Evolutionary conservation across 37 sponge, comb jelly and placozoan species (phyloP).

Genomic region (Geodia barretti): DNA sequence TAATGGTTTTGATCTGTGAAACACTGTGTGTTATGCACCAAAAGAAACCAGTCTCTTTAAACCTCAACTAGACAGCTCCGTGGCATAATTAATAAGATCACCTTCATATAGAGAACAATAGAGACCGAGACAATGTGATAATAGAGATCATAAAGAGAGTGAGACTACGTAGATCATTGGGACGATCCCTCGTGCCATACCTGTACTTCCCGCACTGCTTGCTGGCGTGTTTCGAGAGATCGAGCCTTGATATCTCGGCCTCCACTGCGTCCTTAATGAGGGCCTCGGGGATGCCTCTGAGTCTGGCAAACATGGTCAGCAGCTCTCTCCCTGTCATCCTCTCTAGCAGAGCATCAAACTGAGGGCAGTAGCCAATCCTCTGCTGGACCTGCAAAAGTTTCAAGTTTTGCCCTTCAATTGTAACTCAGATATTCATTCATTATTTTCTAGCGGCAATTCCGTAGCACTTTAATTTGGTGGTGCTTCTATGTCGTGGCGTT

Average conservation of each 20-base stretch:
- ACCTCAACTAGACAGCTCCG: too few species aligned
- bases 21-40: too few species aligned
- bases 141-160: too few species aligned
- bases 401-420: too few species aligned
- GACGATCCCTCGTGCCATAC: slow-evolving; percentile 31
- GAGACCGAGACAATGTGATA: too few species aligned
- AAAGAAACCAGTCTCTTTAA: background rate
- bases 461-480: too few species aligned
- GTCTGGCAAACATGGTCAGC: slow-evolving; percentile 88
- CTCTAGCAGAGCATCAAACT: slow-evolving; percentile 77
- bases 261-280: slow-evolving; percentile 75
- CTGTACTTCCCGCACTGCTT: slow-evolving; percentile 94
- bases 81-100: too few species aligned
- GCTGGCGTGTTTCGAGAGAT: slow-evolving; percentile 80
- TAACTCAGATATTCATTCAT: background rate
- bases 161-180: too few species aligned
- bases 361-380: slow-evolving; percentile 80
- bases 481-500: too few species aligned
- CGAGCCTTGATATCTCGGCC: slow-evolving; percentile 79
- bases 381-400: slow-evolving; percentile 58
- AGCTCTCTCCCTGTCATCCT: slow-evolving; percentile 85
- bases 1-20: too few species aligned
- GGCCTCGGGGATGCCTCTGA: slow-evolving; percentile 83
- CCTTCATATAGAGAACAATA: too few species aligned
- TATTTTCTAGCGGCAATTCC: too few species aligned